Percentiles rank a stretch among this genome's conserved stretches.
phyloP scores from a whole-genome alignment of 2,113 vertebrate species.

The Alaudala cheleensis region DNA sequence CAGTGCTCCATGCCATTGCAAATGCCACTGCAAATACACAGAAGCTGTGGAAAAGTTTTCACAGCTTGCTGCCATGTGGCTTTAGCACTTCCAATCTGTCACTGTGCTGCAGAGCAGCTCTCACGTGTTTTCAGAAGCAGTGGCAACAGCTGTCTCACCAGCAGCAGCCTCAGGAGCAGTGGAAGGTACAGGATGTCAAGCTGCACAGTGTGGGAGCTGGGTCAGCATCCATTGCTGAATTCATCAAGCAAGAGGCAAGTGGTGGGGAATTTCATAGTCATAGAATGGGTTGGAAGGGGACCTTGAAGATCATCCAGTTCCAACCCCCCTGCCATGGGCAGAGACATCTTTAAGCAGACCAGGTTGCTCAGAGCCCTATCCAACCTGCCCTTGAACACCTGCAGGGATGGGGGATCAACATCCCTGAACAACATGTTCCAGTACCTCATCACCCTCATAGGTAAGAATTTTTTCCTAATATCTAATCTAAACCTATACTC shows the following conservation, averaged over 20 bases:
- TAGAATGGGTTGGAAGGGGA: neutral
- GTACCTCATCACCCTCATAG: neutral
- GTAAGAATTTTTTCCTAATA: neutral
- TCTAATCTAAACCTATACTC: neutral
- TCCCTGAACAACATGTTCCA: neutral
- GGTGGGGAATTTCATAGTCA: neutral
- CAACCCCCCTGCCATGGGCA: neutral
- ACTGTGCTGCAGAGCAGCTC: neutral
- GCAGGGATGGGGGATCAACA: neutral
- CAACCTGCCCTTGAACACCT: neutral
- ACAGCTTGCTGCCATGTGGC: conserved; percentile 18
- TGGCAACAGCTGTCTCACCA: neutral
- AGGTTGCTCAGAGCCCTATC: neutral
- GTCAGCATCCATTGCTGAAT: neutral
- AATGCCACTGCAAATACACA: conserved; percentile 8
- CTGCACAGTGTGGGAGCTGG: neutral
- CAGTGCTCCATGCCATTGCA: neutral
- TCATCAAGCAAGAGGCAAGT: neutral
- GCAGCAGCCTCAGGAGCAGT: neutral
- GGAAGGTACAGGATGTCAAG: neutral
- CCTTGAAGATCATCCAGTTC: neutral
- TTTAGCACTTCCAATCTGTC: conserved; percentile 27
- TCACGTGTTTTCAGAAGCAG: neutral
- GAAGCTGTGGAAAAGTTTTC: conserved; percentile 29
- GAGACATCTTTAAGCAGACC: neutral